Evolutionary conservation across 37 sponge, comb jelly and placozoan species (phyloP).

Genomic region (Aplysina aerophoba): DNA sequence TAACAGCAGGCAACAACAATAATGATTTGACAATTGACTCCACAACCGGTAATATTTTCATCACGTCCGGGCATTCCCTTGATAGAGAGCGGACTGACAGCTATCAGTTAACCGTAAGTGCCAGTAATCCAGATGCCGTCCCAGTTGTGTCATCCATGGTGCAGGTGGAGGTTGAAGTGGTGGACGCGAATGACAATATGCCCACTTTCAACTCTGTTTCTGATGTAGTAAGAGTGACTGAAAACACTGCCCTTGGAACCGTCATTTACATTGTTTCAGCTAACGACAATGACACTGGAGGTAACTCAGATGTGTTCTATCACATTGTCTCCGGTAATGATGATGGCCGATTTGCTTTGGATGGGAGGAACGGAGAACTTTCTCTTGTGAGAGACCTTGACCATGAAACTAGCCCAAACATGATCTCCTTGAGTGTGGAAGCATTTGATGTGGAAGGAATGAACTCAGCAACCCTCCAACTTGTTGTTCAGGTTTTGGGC

Average conservation of each 20-base stretch:
- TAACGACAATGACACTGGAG: slow-evolving; percentile 54
- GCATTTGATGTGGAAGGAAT: slow-evolving; percentile 34
- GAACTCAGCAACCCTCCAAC: neutral
- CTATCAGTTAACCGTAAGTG: slow-evolving; percentile 51
- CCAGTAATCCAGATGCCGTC: slow-evolving; percentile 31
- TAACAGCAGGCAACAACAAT: slow-evolving; percentile 1
- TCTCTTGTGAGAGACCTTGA: slow-evolving; percentile 42
- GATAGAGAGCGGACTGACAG: slow-evolving; percentile 34
- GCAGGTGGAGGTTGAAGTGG: slow-evolving; percentile 40
- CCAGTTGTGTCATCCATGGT: slow-evolving; percentile 27
- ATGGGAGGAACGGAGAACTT: slow-evolving; percentile 52
- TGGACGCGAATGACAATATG: slow-evolving; percentile 58
- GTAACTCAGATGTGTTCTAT: slow-evolving; percentile 43
- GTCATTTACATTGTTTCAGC: slow-evolving; percentile 18
- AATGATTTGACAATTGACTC: slow-evolving; percentile 50
- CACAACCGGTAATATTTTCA: slow-evolving; percentile 54
- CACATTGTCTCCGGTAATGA: slow-evolving; percentile 59
- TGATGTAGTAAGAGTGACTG: neutral
- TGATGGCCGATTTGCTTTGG: slow-evolving; percentile 40
- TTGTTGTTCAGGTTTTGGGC: slow-evolving; percentile 9
- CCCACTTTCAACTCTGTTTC: slow-evolving; percentile 34
- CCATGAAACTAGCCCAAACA: slow-evolving; percentile 34
- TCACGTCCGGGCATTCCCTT: neutral
- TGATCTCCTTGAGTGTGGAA: neutral
- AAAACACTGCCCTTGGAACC: slow-evolving; percentile 30